phyloP scores from a whole-genome alignment of 1,140 invertebrate genomes.

The Bombus waltoni region DNA sequence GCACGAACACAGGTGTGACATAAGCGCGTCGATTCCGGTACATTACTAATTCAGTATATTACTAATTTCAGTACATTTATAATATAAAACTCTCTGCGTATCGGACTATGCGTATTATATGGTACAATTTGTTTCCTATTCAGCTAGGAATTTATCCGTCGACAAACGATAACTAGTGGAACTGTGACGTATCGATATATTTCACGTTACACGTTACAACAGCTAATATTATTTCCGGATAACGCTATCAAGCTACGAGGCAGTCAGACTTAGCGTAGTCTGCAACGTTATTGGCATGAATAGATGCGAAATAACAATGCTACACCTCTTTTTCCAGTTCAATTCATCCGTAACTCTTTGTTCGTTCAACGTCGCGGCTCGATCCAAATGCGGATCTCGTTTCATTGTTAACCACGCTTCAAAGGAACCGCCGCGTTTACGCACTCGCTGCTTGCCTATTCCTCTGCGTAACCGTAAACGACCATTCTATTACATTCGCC shows the following conservation, averaged over 20 bases:
- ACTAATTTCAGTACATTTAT: no score
- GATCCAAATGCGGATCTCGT: conserved; percentile 43
- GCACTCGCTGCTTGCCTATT: background rate
- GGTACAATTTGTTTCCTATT: background rate
- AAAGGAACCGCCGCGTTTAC: conserved; percentile 42
- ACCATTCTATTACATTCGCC: background rate
- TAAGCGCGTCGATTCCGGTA: no score
- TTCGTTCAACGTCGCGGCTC: conserved; percentile 23
- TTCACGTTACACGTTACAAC: background rate
- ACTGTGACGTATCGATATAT: background rate
- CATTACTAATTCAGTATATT: no score
- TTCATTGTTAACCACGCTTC: conserved; percentile 42
- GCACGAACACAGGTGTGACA: no score
- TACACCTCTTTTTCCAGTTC: conserved; percentile 37
- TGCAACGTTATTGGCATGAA: conserved; percentile 42
- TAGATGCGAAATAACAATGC: conserved; percentile 36
- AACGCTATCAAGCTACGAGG: background rate
- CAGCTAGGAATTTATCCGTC: background rate
- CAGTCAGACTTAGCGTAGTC: conserved; percentile 9
- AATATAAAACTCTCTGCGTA: no score
- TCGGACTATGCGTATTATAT: no score
- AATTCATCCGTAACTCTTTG: conserved; percentile 45
- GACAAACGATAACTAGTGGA: background rate
- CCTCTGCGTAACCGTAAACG: background rate
- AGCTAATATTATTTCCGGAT: conserved; percentile 23